A percentile compares a stretch with the other conserved stretches of the same genome.
Evolutionary conservation across 2,888 invertebrate species (phyloP).

Genomic region (Philhelius pedissequus): DNA sequence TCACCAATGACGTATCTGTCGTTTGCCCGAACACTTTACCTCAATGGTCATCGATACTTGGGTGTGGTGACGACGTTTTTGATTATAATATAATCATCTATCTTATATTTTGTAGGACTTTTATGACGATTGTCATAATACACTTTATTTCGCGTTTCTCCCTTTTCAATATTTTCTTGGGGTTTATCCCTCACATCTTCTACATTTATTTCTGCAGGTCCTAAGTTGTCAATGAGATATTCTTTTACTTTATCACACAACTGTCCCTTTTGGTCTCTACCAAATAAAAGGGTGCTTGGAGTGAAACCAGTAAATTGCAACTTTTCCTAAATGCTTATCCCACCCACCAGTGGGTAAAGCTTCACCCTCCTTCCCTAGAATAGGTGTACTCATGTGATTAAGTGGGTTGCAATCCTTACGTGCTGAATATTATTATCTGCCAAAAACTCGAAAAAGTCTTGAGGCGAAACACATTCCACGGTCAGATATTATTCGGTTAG

Average conservation of each 20-base stretch:
- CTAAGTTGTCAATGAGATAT: constrained; percentile 20
- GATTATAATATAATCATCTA: constrained; percentile 60
- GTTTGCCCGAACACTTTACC: constrained; percentile 68
- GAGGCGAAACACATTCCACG: background rate
- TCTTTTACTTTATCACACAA: constrained; percentile 60
- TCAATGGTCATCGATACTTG: constrained; percentile 71
- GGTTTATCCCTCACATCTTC: background rate
- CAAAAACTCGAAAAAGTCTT: too few species aligned
- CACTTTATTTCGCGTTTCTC: constrained; percentile 10
- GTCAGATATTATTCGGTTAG: background rate
- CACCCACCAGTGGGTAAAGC: constrained; percentile 14
- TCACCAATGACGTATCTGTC: constrained; percentile 69
- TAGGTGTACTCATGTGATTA: constrained; percentile 12
- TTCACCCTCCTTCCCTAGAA: constrained; percentile 30
- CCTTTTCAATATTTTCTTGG: constrained; percentile 5
- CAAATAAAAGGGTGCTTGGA: constrained; percentile 9
- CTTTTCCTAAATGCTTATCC: constrained; percentile 42
- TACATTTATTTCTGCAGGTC: background rate
- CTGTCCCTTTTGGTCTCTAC: constrained; percentile 11
- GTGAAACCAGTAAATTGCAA: constrained; percentile 30
- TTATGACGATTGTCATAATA: constrained; percentile 41
- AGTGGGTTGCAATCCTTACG: background rate
- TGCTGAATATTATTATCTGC: too few species aligned
- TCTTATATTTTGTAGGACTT: constrained; percentile 9
- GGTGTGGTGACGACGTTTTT: constrained; percentile 35